Conservation (phyloP, 2,797 vertebrate genomes). For the Saguinus oedipus region DNA sequence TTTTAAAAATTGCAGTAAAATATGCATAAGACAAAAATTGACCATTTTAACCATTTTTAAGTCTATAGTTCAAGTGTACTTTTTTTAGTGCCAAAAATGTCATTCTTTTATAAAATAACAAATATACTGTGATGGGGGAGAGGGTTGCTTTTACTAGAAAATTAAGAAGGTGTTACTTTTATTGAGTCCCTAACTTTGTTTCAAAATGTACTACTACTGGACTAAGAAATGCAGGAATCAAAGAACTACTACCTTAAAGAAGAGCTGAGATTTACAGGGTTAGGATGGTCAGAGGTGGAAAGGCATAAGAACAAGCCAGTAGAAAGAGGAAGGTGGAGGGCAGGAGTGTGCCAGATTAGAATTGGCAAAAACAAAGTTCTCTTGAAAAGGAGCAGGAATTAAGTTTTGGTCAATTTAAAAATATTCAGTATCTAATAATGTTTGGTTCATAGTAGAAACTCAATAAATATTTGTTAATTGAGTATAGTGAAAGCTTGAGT, state of each 20-base stretch:
- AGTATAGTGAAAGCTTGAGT: not conserved
- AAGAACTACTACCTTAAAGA: not conserved
- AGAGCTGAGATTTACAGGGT: not conserved
- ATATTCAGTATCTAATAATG: not conserved
- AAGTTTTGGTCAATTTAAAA: not conserved
- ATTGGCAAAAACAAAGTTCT: not conserved
- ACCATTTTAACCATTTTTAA: constrained; percentile 1
- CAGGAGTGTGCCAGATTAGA: not conserved
- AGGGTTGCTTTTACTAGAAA: not conserved
- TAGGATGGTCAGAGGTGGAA: not conserved
- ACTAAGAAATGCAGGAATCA: not conserved
- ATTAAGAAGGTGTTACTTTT: not conserved
- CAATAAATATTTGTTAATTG: not conserved
- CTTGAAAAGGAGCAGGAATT: not conserved
- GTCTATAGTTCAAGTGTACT: not conserved
- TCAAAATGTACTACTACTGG: not conserved
- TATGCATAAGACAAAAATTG: not conserved
- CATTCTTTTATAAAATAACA: constrained; percentile 26
- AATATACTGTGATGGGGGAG: not conserved
- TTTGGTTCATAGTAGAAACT: not conserved
- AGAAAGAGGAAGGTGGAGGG: not conserved
- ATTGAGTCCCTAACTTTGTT: not conserved
- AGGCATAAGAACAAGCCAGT: not conserved
- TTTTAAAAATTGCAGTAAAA: constrained; percentile 17
- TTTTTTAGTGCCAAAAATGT: not conserved